Base-by-base conservation (phyloP, 2,797 vertebrate species). In the Heliangelus exortis region DNA sequence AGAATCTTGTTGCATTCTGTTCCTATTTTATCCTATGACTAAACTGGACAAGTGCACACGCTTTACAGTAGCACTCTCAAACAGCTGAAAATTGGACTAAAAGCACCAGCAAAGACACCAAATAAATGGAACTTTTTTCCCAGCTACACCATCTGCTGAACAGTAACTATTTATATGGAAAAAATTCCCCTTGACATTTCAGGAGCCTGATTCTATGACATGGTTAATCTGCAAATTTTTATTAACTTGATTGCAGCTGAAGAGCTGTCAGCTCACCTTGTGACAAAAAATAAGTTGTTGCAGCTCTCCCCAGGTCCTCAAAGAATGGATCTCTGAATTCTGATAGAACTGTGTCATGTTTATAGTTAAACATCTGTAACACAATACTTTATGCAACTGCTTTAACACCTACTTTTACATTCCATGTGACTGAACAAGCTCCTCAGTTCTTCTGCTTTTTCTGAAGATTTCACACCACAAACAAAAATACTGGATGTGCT, bases 401-500 rank as follows among this genome's bases (percentile, higher is more conserved):
- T 74, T 72, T 15, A 59, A 33, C 51, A 97, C 98, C 92, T 97
- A 99, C 99, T 99, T 97, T 97, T 97, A 98, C 98, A 99, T 96
- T 98, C 98, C 98, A 98, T 98, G 80, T 93, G 95, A 90, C 78
- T 69, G 69, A 99, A 96, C 31, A 94, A 87, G 34, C 93, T 97
- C 95, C 92, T 97, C 77, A 99, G 92, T 79, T 99, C 97, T 66
- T 96, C 97, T 94, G 92, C 97, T 92, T 98, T 98, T 69, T 86
- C 78, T 11, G 94, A 66, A 51, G 97, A 96, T 25, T 95, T 97
- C 48, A 98, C 90, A 39, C 98, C 98, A 96, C 99, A 99, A 41
- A 98, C 98, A 87, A 98, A 98, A 84, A 99, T 88, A n/a, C 90
- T 97, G 69, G 96, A 97, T 0, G 10, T 89, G 90, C 93, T 95